phyloP scores from a whole-genome alignment of 1,140 invertebrate species.

The Tetranychus urticae region DNA sequence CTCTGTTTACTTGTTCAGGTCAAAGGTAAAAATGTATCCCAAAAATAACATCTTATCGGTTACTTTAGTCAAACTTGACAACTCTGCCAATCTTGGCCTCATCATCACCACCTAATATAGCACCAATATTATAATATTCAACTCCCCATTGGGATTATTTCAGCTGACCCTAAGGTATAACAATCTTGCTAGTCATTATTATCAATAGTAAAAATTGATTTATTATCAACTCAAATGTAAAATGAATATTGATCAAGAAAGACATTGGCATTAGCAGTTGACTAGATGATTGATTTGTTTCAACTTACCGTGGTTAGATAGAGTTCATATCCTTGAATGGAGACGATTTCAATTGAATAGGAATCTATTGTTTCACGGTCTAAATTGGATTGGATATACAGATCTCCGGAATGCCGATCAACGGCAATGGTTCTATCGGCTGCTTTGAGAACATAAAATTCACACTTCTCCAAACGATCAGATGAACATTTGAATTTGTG shows the following conservation, averaged over 20 bases:
- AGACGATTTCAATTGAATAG: conserved; percentile 61
- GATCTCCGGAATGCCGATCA: conserved; percentile 62
- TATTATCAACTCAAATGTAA: no score
- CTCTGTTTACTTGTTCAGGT: no score
- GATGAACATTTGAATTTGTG: background rate
- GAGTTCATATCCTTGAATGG: conserved; percentile 31
- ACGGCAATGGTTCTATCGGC: conserved; percentile 63
- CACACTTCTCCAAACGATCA: background rate
- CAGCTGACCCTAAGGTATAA: no score
- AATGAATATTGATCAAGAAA: background rate
- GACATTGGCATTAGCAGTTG: background rate
- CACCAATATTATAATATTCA: no score
- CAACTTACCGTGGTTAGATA: background rate
- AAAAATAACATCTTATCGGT: no score
- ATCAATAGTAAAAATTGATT: no score
- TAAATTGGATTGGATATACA: conserved; percentile 56
- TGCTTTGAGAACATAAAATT: background rate
- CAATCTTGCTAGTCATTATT: no score
- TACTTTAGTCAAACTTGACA: no score
- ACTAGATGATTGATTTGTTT: background rate
- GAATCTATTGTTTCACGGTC: conserved; percentile 74
- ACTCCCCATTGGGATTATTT: no score
- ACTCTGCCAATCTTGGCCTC: no score
- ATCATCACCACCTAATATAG: no score
- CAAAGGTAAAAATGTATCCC: no score